Evolutionary conservation across 2,888 invertebrate species (phyloP), one percentile per base, ranked within the genome.

Genomic region (Acrocyrtus sp.): DNA sequence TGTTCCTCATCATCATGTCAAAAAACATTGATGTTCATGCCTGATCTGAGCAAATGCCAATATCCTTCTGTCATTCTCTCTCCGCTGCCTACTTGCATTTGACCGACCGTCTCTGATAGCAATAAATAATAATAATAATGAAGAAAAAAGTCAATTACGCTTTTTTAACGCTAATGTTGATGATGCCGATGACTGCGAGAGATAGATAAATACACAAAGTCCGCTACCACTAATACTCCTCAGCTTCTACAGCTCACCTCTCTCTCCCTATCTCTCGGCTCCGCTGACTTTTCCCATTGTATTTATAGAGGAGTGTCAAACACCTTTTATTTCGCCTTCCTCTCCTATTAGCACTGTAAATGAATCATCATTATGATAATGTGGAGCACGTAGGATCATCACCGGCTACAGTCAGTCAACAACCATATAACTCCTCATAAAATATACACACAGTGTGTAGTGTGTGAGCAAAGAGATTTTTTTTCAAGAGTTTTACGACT

Each of bases 361-460:
- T 67, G 67, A 67, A 67, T 67, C 67, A 67, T 67, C 67, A 61
- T 61, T 72, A 72, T 50, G 62, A 70, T 62, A 70, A 72, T 72
- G 57, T 72, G 57, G 72, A 72, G 63, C 72, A 72, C 43, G 47
- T n/a, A n/a, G n/a, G n/a, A n/a, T n/a, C n/a, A n/a, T n/a, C n/a
- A n/a, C n/a, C n/a, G n/a, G n/a, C n/a, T n/a, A n/a, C n/a, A n/a
- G n/a, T n/a, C 65, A 48, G 27, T 27, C 53, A 63, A 53, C 41
- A 62, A 39, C 10, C 6, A 17, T 47, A 24, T 19, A 53, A 21
- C 41, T 15, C 22, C 27, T 19, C 1, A 19, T 53, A 29, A 26
- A 17, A 53, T 53, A 63, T 15, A 39, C 63, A 63, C 48, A 27
- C 19, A 34, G 48, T 19, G 21, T 24, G 47, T 24, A 39, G 17